Conservation (phyloP, 1,140 invertebrate genomes). For the Maconellicoccus hirsutus region DNA sequence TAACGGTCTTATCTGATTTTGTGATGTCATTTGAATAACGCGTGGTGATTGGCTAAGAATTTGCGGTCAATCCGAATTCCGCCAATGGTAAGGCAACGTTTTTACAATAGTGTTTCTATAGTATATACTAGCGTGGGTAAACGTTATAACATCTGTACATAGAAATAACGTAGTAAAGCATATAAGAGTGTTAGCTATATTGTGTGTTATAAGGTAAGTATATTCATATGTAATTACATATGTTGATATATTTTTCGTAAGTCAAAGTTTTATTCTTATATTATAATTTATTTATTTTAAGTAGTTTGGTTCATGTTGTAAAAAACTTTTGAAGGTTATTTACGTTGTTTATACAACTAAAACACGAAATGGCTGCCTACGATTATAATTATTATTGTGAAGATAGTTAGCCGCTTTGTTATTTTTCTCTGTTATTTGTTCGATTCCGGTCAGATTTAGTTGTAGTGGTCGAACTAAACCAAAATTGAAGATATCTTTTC, state of each 20-base stretch:
- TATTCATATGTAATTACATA: conserved; percentile 19
- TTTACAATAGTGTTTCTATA: conserved; percentile 18
- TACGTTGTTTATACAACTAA: conserved; percentile 17
- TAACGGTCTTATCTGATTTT: conserved; percentile 18
- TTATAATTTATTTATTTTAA: conserved; percentile 19
- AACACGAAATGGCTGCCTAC: conserved; percentile 20
- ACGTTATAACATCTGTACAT: conserved; percentile 19
- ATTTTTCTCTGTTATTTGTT: background rate
- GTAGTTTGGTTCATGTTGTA: background rate
- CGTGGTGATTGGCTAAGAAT: background rate
- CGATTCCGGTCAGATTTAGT: background rate
- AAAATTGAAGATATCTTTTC: background rate
- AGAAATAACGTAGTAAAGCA: conserved; percentile 21
- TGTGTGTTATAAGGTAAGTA: conserved; percentile 21
- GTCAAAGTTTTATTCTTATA: background rate
- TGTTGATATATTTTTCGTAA: conserved; percentile 3
- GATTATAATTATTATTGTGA: conserved; percentile 11
- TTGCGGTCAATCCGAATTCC: conserved; percentile 19
- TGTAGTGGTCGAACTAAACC: background rate
- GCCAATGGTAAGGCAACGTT: background rate
- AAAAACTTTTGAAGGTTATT: conserved; percentile 20
- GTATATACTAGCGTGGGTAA: conserved; percentile 13
- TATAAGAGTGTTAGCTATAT: conserved; percentile 20
- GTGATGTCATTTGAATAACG: background rate
- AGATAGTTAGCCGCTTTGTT: conserved; percentile 4